These are phyloP conservation scores for Liolophura sinensis DNA, from an alignment of 1,140 invertebrate species.

Conservation along the genomic window DNA sequence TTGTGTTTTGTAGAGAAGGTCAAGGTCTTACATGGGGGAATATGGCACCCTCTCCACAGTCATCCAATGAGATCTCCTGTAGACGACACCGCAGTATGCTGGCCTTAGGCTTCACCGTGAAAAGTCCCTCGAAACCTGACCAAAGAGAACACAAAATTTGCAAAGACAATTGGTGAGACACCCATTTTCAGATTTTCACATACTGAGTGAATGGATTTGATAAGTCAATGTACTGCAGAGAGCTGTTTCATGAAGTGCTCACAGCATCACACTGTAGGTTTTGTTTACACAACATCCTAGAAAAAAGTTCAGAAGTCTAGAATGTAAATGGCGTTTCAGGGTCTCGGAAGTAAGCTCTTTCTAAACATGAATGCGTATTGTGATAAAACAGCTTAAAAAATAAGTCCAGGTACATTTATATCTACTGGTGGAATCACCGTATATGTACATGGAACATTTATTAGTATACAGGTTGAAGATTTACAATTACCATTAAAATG, in stretches of 20 bases:
- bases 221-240: neutral
- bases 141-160: slow-evolving; percentile 40
- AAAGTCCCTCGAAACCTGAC: slow-evolving; percentile 67
- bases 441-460: too few relatives aligned
- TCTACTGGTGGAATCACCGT: too few relatives aligned
- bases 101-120: slow-evolving; percentile 75
- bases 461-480: too few relatives aligned
- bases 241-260: neutral
- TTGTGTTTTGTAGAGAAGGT: too few relatives aligned
- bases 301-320: neutral
- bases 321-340: neutral
- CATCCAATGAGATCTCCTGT: slow-evolving; percentile 70
- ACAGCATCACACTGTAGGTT: slow-evolving; percentile 2
- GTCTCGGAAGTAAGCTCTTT: too few relatives aligned
- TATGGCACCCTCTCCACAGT: slow-evolving; percentile 74
- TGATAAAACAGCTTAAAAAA: too few relatives aligned
- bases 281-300: neutral
- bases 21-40: slow-evolving; percentile 72
- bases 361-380: too few relatives aligned
- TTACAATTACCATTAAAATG: neutral
- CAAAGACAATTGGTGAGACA: too few relatives aligned
- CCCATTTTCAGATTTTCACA: too few relatives aligned
- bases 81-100: slow-evolving; percentile 74
- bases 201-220: too few relatives aligned
- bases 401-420: too few relatives aligned